Percentiles rank a stretch among this genome's conserved stretches.
Conservation (phyloP, 2,113 vertebrate species). For the Nothocercus nigrocapillus region DNA sequence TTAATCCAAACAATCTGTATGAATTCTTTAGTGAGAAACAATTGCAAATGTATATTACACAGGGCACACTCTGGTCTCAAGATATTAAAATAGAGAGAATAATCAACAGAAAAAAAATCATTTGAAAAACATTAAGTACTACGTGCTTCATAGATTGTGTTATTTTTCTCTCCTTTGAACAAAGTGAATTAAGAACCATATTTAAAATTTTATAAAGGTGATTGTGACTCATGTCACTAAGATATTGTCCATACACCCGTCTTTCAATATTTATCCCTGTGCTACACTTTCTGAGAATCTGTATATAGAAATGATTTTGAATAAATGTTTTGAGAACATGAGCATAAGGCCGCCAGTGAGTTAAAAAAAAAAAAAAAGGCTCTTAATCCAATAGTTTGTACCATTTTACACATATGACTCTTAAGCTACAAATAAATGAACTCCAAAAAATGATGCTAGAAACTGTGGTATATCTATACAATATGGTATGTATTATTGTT, state of each 20-base stretch:
- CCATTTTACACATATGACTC: not conserved
- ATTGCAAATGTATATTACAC: not conserved
- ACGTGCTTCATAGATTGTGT: not conserved
- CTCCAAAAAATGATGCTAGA: too few relatives aligned
- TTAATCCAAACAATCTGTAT: not conserved
- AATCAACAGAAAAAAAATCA: not conserved
- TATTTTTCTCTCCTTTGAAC: not conserved
- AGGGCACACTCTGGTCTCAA: not conserved
- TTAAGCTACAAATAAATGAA: not conserved
- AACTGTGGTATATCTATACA: not conserved
- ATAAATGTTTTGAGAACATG: not conserved
- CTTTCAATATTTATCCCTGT: not conserved
- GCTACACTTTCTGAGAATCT: not conserved
- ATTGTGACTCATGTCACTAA: not conserved
- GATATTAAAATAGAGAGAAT: not conserved
- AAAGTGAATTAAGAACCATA: not conserved
- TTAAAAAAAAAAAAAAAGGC: not conserved
- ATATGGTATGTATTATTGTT: not conserved
- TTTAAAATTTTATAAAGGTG: not conserved
- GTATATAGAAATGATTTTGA: not conserved
- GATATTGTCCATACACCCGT: not conserved
- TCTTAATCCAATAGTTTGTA: not conserved
- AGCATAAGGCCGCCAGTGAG: not conserved
- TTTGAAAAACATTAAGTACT: not conserved
- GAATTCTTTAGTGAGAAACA: not conserved